These are phyloP conservation scores for Andrena cerasifolii DNA, from an alignment of 1,140 invertebrate genomes.

Conservation along the genomic window DNA sequence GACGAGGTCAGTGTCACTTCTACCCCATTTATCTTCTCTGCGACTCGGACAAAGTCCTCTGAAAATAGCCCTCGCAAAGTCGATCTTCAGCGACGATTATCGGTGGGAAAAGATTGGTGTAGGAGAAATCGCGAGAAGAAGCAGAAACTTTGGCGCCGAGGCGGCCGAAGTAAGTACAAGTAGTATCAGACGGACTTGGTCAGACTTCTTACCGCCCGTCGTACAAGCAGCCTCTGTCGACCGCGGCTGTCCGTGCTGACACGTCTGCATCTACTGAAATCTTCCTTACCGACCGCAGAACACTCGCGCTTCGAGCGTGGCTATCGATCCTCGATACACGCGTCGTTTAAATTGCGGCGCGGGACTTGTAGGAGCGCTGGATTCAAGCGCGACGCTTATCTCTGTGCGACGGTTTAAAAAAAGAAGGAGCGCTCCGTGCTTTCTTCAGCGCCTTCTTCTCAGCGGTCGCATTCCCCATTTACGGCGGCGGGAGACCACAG, in stretches of 20 bases:
- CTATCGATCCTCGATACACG: background rate
- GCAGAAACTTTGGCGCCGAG: background rate
- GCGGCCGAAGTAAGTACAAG: background rate
- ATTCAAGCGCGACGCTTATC: background rate
- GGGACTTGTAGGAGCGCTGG: background rate
- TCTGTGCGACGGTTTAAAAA: background rate
- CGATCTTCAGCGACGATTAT: background rate
- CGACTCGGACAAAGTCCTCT: too few relatives aligned
- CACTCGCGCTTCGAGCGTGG: background rate
- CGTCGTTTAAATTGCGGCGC: background rate
- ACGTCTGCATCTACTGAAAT: slow-evolving; percentile 45
- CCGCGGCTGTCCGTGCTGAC: slow-evolving; percentile 17
- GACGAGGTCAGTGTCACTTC: slow-evolving; percentile 92
- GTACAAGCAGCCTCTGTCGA: slow-evolving; percentile 33
- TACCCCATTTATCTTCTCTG: background rate
- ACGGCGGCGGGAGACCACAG: slow-evolving; percentile 60
- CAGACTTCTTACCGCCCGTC: slow-evolving; percentile 29
- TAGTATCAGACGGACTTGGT: background rate
- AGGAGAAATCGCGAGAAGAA: background rate
- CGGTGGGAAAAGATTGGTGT: background rate
- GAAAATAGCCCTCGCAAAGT: too few relatives aligned
- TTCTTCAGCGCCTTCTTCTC: too few relatives aligned
- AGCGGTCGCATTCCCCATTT: slow-evolving; percentile 56
- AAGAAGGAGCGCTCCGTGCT: background rate
- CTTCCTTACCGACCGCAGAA: slow-evolving; percentile 62